Evolutionary conservation across 2,888 invertebrate genomes (phyloP), one percentile per base, ranked within the genome.

Genomic region (Campoplex nolae): DNA sequence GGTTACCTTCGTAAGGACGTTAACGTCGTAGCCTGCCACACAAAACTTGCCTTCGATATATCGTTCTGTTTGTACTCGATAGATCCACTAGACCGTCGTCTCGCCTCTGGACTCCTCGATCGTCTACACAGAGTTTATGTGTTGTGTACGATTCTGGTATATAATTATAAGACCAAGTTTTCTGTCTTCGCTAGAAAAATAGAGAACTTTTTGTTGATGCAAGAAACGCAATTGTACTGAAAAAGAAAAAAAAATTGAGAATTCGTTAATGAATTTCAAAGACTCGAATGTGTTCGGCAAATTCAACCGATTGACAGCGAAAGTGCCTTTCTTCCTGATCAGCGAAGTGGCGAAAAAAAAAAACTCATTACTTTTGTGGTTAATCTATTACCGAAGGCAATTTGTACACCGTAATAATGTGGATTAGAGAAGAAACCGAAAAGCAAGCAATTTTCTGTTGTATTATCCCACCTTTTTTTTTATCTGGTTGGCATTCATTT

Each of bases 1-100:
- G 87, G 87, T 87, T 80, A 79, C 78, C 70, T 78, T 78, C 75
- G 65, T 87, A 87, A 87, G 87, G 84, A 87, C 58, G 87, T 87
- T 87, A 87, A 83, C 82, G 84, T 79, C 75, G 84, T 76, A 23
- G 65, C 58, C 79, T 85, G 85, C 85, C 78, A 75, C 87, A 75
- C 87, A 67, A 76, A 87, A 87, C 87, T 87, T 85, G 70, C 32
- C 70, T 79, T 45, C 75, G 76, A 70, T 68, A 58, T 56, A 51
- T 11, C 32, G 16, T 16, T 32, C 58, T 70, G 67, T 67, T 48
- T 77, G 67, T 51, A 18, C 38, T 23, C 67, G 48, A 38, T 65
- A 35, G 65, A 76, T 78, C 45, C 35, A 18, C 67, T 38, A 68
- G 54, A 54, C 23, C 38, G 11, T 68, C 28, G 67, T 54, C 68